Percentiles rank a stretch among this genome's conserved stretches.
Evolutionary conservation across 1,140 invertebrate species (phyloP).

Genomic region (Drosophila tristis): DNA sequence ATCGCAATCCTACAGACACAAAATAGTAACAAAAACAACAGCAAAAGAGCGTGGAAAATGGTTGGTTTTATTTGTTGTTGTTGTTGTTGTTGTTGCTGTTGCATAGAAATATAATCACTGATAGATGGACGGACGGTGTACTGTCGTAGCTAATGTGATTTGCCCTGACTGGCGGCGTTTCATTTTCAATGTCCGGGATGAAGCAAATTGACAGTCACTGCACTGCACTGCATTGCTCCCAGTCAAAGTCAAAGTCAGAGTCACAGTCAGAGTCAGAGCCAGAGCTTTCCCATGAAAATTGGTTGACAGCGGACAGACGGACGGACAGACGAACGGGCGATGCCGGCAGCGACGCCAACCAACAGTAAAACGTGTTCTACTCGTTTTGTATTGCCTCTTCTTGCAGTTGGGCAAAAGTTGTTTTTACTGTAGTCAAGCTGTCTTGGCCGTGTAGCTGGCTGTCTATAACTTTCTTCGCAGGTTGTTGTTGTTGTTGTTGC

Average conservation of each 20-base stretch:
- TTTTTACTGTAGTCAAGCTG: conserved; percentile 75
- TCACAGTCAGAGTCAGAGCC: neutral
- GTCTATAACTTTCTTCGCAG: conserved; percentile 80
- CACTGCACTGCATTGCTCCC: conserved; percentile 37
- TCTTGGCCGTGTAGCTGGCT: conserved; percentile 19
- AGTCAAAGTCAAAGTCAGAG: conserved; percentile 30
- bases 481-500: conserved; percentile 33
- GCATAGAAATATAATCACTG: conserved; percentile 43
- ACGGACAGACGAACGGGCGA: neutral
- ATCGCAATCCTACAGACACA: conserved; percentile 52
- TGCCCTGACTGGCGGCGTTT: conserved; percentile 72
- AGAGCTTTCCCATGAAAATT: conserved; percentile 70
- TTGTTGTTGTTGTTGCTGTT: conserved; percentile 1
- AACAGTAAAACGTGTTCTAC: conserved; percentile 81
- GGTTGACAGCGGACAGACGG: conserved; percentile 3
- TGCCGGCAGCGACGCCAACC: conserved; percentile 29
- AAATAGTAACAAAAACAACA: conserved; percentile 19
- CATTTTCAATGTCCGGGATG: conserved; percentile 80
- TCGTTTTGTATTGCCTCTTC: conserved; percentile 50
- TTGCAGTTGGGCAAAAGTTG: conserved; percentile 77
- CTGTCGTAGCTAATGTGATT: conserved; percentile 58
- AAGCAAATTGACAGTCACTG: conserved; percentile 67
- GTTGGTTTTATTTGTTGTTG: too few relatives aligned
- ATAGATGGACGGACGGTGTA: conserved; percentile 58
- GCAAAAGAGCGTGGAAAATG: conserved; percentile 6